Percentiles rank a stretch among this genome's conserved stretches.
These are phyloP conservation scores for Sinopyrophorus schimmeli DNA, from an alignment of 2,888 invertebrate genomes.

Conservation along the genomic window DNA sequence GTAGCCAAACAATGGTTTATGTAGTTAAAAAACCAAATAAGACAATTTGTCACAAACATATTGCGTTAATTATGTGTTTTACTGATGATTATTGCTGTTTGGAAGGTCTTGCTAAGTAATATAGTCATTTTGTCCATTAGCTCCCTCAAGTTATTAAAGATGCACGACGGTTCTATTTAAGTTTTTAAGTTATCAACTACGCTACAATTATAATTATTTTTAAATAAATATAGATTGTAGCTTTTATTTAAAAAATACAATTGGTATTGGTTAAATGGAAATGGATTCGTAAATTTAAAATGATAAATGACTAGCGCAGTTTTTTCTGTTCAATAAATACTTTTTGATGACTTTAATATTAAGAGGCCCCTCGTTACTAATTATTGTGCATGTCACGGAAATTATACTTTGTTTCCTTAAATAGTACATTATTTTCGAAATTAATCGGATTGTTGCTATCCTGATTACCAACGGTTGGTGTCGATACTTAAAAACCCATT, in stretches of 20 bases:
- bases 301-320: slow-evolving; percentile 12
- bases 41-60: slow-evolving; percentile 27
- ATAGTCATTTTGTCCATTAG: slow-evolving; percentile 30
- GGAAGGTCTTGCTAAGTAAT: slow-evolving; percentile 25
- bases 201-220: no score
- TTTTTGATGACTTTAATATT: slow-evolving; percentile 20
- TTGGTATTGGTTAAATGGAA: no score
- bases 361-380: slow-evolving; percentile 21
- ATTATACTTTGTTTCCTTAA: slow-evolving; percentile 36
- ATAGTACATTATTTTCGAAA: slow-evolving; percentile 34
- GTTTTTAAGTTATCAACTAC: no score
- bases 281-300: background rate
- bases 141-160: slow-evolving; percentile 18
- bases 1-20: slow-evolving; percentile 21
- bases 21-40: slow-evolving; percentile 30
- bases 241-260: no score
- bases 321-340: slow-evolving; percentile 12
- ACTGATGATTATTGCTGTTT: slow-evolving; percentile 24
- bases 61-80: slow-evolving; percentile 29
- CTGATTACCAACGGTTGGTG: slow-evolving; percentile 26
- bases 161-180: slow-evolving; percentile 13
- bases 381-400: slow-evolving; percentile 32
- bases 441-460: slow-evolving; percentile 34
- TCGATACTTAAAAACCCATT: slow-evolving; percentile 21
- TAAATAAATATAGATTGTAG: no score